These are phyloP conservation scores for Chionis minor DNA, from an alignment of 2,113 vertebrate species.

Conservation along the genomic window DNA sequence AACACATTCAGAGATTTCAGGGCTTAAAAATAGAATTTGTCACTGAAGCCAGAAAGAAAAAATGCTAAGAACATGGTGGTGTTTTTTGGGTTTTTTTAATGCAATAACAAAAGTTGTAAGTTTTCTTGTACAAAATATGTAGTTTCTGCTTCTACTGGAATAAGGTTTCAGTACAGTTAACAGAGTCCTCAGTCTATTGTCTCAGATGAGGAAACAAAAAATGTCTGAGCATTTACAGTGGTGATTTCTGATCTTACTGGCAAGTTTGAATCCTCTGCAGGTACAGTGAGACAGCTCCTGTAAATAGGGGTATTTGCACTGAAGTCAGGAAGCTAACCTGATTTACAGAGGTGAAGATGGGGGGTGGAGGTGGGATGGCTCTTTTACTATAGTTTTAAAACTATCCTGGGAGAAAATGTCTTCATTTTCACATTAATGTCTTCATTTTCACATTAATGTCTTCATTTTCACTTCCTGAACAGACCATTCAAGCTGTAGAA, in stretches of 20 bases:
- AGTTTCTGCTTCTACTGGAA: background rate
- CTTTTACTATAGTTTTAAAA: background rate
- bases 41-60: background rate
- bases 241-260: background rate
- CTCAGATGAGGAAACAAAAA: background rate
- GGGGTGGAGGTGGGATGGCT: background rate
- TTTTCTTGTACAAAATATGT: background rate
- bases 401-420: background rate
- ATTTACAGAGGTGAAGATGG: background rate
- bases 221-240: background rate
- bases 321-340: background rate
- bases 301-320: background rate
- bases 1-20: background rate
- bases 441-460: background rate
- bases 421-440: background rate
- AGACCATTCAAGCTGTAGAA: background rate
- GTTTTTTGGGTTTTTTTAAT: background rate
- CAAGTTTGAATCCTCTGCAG: background rate
- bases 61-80: background rate
- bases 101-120: background rate
- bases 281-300: background rate
- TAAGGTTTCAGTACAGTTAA: background rate
- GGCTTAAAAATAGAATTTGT: background rate
- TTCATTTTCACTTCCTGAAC: background rate
- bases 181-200: background rate